phyloP scores from a whole-genome alignment of 2,888 invertebrate species.

The Melieria crassipennis region DNA sequence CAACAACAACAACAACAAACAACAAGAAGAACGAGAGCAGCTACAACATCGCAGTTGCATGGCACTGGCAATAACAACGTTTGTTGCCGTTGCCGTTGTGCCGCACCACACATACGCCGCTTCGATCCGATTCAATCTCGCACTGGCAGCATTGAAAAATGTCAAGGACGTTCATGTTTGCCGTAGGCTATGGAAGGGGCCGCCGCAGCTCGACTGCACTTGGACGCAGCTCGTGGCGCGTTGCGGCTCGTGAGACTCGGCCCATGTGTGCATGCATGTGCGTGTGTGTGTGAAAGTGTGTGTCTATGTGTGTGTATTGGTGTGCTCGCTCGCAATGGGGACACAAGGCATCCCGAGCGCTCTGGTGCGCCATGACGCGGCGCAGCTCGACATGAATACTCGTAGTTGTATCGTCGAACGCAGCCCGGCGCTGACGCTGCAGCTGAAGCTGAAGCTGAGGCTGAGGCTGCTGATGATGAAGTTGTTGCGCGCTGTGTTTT shows the following conservation, averaged over 20 bases:
- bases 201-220: not conserved
- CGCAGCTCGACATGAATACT: too few species aligned
- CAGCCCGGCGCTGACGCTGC: not conserved
- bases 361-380: too few species aligned
- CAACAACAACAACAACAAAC: not conserved
- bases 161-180: slow-evolving; percentile 28
- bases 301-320: too few species aligned
- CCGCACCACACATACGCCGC: not conserved
- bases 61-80: not conserved
- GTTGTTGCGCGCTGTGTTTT: not conserved
- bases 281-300: not conserved
- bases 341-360: too few species aligned
- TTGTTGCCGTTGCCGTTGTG: not conserved
- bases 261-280: not conserved
- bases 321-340: too few species aligned
- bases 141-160: slow-evolving; percentile 22
- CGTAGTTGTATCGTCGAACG: too few species aligned
- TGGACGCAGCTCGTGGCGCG: not conserved
- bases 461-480: not conserved
- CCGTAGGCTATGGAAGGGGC: slow-evolving; percentile 2
- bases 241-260: not conserved
- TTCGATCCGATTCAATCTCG: not conserved
- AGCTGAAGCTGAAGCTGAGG: not conserved
- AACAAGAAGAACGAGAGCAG: too few species aligned
- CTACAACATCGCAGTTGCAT: not conserved